Evolutionary conservation across 2,113 vertebrate species (phyloP).

Genomic region (Oryzias celebensis): DNA sequence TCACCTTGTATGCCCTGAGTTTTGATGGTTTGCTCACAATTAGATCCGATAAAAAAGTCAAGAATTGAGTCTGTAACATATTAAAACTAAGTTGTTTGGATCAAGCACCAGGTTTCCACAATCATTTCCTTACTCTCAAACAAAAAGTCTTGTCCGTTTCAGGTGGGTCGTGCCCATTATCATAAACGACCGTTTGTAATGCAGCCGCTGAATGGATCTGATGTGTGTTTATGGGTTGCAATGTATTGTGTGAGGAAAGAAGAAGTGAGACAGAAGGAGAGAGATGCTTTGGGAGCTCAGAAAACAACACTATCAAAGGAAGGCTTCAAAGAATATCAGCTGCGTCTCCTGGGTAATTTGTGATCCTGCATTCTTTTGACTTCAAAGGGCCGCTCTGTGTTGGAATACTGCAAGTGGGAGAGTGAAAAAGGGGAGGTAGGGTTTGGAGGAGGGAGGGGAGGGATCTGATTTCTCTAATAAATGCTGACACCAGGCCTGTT

Average conservation of each 20-base stretch:
- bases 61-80: background rate
- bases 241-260: constrained; percentile 53
- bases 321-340: constrained; percentile 94
- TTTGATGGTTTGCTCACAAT: too few species aligned
- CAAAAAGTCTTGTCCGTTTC: constrained; percentile 10
- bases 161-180: constrained; percentile 75
- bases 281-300: constrained; percentile 71
- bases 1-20: too few species aligned
- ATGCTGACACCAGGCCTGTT: constrained; percentile 95
- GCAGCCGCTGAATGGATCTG: constrained; percentile 46
- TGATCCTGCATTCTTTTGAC: constrained; percentile 92
- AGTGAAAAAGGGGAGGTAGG: constrained; percentile 37
- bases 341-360: constrained; percentile 96
- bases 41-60: too few species aligned
- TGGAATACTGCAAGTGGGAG: constrained; percentile 78
- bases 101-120: background rate
- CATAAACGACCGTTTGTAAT: constrained; percentile 61
- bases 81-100: constrained; percentile 2
- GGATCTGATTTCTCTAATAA: constrained; percentile 96
- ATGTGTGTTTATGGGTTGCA: constrained; percentile 65
- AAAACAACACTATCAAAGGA: constrained; percentile 92
- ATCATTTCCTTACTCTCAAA: background rate
- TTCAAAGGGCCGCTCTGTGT: constrained; percentile 92
- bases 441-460: constrained; percentile 63
- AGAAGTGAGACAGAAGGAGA: constrained; percentile 62